Evolutionary conservation across 1,140 invertebrate genomes (phyloP).

Genomic region (Megalopta genalis): DNA sequence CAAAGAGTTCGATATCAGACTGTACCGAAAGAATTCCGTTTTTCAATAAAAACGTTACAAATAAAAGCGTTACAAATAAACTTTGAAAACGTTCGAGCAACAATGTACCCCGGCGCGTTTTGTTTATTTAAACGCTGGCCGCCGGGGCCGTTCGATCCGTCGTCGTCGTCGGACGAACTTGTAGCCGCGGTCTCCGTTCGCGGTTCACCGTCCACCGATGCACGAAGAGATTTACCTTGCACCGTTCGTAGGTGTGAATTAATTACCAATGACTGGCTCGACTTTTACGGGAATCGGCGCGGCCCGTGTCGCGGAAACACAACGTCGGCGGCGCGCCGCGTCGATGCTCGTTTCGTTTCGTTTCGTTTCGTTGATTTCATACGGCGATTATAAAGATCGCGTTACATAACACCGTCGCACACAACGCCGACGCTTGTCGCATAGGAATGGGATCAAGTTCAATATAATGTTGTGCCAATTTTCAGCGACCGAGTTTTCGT

Average conservation of each 20-base stretch:
- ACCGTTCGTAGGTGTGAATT: slow-evolving; percentile 37
- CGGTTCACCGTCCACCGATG: not conserved
- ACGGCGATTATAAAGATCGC: slow-evolving; percentile 36
- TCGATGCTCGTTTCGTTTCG: slow-evolving; percentile 32
- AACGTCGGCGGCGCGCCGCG: slow-evolving; percentile 8
- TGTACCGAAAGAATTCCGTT: too few species aligned
- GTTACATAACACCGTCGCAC: slow-evolving; percentile 5
- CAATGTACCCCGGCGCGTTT: too few species aligned
- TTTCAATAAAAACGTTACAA: too few species aligned
- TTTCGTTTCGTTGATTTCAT: slow-evolving; percentile 38
- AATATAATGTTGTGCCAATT: too few species aligned
- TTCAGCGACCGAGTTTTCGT: too few species aligned
- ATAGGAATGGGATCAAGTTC: too few species aligned
- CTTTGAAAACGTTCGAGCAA: too few species aligned
- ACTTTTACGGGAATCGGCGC: not conserved
- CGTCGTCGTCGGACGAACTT: not conserved
- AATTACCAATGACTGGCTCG: slow-evolving; percentile 7
- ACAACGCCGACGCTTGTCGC: too few species aligned
- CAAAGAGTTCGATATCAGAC: too few species aligned
- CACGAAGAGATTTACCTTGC: not conserved
- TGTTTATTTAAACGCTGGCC: not conserved
- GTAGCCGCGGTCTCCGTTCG: not conserved
- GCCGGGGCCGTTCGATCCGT: not conserved
- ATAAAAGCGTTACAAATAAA: too few species aligned
- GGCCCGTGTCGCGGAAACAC: slow-evolving; percentile 19